A percentile compares a stretch with the other conserved stretches of the same genome.
These are phyloP conservation scores for Micropterix aruncella DNA, from an alignment of 2,888 invertebrate genomes.

Conservation along the genomic window DNA sequence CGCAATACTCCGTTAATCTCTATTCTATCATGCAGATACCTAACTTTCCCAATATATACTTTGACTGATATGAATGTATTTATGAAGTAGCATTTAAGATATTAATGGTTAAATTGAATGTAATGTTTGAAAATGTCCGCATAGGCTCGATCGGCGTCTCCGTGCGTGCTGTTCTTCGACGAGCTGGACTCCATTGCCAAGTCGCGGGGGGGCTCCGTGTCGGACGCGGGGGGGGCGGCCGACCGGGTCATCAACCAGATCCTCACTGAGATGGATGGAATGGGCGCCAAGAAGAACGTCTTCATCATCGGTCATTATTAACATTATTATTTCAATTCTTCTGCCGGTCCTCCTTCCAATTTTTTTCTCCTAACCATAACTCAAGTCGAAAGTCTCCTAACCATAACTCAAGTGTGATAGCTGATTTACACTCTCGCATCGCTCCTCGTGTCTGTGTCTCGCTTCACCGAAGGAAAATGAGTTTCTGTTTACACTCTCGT, in stretches of 20 bases:
- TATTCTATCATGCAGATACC: too few species aligned
- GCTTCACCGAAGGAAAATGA: too few species aligned
- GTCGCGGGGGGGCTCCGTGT: conserved; percentile 92
- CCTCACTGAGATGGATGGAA: conserved; percentile 99
- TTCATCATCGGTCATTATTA: conserved; percentile 96
- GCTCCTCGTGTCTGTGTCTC: not conserved
- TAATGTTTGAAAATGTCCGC: conserved; percentile 10
- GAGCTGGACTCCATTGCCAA: conserved; percentile 99
- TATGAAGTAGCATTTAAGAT: too few species aligned
- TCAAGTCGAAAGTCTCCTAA: too few species aligned
- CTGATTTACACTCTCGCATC: too few species aligned
- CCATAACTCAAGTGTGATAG: too few species aligned
- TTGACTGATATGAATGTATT: too few species aligned
- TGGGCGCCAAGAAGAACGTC: conserved; percentile 99
- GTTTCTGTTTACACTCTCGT: too few species aligned
- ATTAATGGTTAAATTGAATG: too few species aligned
- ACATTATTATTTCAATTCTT: conserved; percentile 70
- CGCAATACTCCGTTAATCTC: too few species aligned
- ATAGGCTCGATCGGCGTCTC: conserved; percentile 93
- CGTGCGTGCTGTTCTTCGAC: conserved; percentile 98
- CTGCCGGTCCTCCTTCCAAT: conserved; percentile 15
- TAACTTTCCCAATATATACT: too few species aligned
- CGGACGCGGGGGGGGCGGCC: conserved; percentile 97
- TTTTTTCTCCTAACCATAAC: not conserved
- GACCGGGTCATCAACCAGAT: conserved; percentile 99